Evolutionary conservation across 1,140 invertebrate genomes (phyloP).

Genomic region (Drosophila lini): DNA sequence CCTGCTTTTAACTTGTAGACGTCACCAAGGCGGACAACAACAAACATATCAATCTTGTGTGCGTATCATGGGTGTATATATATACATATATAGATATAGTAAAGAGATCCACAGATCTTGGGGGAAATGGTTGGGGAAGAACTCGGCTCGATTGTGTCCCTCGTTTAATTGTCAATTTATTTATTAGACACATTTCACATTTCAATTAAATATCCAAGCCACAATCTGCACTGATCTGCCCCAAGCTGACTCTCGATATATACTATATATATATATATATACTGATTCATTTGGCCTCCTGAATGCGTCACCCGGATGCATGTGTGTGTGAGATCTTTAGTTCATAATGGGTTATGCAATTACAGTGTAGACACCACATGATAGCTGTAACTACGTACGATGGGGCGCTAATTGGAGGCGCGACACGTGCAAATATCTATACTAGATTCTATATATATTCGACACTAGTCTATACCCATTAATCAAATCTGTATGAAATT

Average conservation of each 20-base stretch:
- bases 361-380: constrained; percentile 41
- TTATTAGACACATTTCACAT: constrained; percentile 49
- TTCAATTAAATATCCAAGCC: constrained; percentile 52
- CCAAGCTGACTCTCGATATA: constrained; percentile 58
- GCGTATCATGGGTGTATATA: background rate
- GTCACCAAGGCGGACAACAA: constrained; percentile 14
- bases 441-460: background rate
- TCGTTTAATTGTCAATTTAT: constrained; percentile 61
- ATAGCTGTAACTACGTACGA: constrained; percentile 28
- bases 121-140: background rate
- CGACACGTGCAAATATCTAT: constrained; percentile 31
- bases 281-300: constrained; percentile 28
- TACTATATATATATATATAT: background rate
- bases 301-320: constrained; percentile 32
- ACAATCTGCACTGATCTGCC: constrained; percentile 74
- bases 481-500: constrained; percentile 41
- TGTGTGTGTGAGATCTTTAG: background rate
- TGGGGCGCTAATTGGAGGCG: constrained; percentile 42
- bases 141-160: background rate
- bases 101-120: background rate
- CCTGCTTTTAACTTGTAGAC: constrained; percentile 5
- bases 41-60: constrained; percentile 20
- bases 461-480: constrained; percentile 18
- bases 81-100: background rate
- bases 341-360: constrained; percentile 44